Base-by-base conservation (phyloP, 1,140 invertebrate genomes). In the Neodiprion pinetum region DNA sequence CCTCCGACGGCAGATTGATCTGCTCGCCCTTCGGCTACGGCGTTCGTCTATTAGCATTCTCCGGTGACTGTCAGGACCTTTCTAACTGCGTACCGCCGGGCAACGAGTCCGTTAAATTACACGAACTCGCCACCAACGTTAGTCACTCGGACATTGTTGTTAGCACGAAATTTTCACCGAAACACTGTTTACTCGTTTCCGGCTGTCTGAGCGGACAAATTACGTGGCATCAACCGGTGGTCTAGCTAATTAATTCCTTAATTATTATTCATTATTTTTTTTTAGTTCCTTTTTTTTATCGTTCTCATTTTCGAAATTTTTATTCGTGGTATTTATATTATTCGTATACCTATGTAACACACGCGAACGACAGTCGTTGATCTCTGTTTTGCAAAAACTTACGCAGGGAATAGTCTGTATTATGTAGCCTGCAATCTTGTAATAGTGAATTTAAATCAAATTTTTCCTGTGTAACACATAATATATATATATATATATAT, bases 21-120 rank as follows among this genome's bases (percentile, higher is more conserved):
- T 96, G 95, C 82, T 98, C 96, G 0, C 96, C 97, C 0, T 97
- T 94, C 83, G 95, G 93, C 1, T 93, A 93, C 78, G 96, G 96
- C 7, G 92, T 97, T 50, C 89, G 96, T 21, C 87, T 98, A 0
- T 86, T 98, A 9, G 93, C 93, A 1, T 97, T 98, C 80, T 93
- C 94, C 75, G 89, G 91, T 1, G 87, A 93, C 10, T 96, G 96
- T 85, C 89, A 93, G 65, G 96, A 98, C 85, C 85, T 98, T 49
- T 93, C 94, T 2, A 91, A 93, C 74, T 93, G 92, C 82, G 90
- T 92, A 1, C 91, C 92, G 14, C 61, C 78, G 73, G 78, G 86
- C 85, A 78, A 78, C 85, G 85, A 85, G 85, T 77, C 89, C 87
- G 79, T 89, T 83, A 77, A 90, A 80, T 80, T 93, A 72, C 81